phyloP scores from a whole-genome alignment of 2,113 vertebrate species.

The Grus americana region DNA sequence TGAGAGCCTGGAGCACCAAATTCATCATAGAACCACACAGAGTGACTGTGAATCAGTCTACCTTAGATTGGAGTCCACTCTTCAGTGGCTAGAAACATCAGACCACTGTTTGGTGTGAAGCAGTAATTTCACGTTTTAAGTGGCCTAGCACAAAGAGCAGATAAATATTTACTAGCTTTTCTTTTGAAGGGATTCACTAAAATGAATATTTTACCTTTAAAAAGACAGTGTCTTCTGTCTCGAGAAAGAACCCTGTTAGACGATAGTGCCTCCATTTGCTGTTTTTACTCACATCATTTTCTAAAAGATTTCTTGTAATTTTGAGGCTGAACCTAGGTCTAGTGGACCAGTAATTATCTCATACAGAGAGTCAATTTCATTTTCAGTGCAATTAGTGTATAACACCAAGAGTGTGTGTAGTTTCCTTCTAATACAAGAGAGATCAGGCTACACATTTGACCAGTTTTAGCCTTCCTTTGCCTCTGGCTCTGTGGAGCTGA shows the following conservation, averaged over 20 bases:
- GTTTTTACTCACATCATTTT: neutral
- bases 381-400: neutral
- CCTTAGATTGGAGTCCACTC: neutral
- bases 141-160: accelerated
- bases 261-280: neutral
- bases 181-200: neutral
- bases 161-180: neutral
- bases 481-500: neutral
- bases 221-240: neutral
- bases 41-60: neutral
- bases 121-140: neutral
- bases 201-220: neutral
- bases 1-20: neutral
- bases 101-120: neutral
- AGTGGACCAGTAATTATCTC: neutral
- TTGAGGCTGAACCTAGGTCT: neutral
- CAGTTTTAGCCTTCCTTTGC: neutral
- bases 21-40: neutral
- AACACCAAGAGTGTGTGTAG: neutral
- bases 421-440: neutral
- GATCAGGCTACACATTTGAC: neutral
- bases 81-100: neutral
- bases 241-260: neutral
- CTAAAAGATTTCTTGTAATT: neutral
- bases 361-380: neutral